Percentiles rank a stretch among this genome's conserved stretches.
phyloP scores from a whole-genome alignment of 1,140 invertebrate species.

The Akabosia matsudoensis region DNA sequence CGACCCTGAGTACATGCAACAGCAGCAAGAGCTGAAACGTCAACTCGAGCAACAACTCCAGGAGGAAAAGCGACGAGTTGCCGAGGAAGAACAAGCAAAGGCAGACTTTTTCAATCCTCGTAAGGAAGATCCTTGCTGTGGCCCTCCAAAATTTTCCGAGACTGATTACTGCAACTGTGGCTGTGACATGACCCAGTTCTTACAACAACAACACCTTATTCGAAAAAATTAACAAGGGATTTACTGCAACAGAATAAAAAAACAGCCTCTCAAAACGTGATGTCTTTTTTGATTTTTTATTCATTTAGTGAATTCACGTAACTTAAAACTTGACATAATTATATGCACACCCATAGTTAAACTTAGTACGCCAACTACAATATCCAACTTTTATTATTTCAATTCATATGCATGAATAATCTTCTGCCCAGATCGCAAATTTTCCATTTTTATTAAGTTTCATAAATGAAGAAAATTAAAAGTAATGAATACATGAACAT shows the following conservation, averaged over 20 bases:
- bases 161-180: constrained; percentile 20
- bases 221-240: constrained; percentile 8
- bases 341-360: too few species aligned
- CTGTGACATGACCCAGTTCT: neutral
- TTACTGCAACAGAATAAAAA: neutral
- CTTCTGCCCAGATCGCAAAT: too few species aligned
- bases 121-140: constrained; percentile 20
- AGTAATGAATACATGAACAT: neutral
- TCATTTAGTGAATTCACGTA: too few species aligned
- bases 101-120: constrained; percentile 4
- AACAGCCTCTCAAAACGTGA: too few species aligned
- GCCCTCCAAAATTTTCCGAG: constrained; percentile 5
- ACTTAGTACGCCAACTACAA: too few species aligned
- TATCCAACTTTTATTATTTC: too few species aligned
- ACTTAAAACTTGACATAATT: too few species aligned
- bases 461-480: too few species aligned
- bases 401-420: too few species aligned
- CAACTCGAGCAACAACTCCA: constrained; percentile 17
- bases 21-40: neutral
- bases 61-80: neutral
- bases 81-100: neutral
- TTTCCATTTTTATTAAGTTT: too few species aligned
- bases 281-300: too few species aligned
- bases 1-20: neutral
- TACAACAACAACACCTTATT: neutral